Base-by-base conservation (phyloP, 1,140 invertebrate genomes). In the Acromyrmex charruanus region DNA sequence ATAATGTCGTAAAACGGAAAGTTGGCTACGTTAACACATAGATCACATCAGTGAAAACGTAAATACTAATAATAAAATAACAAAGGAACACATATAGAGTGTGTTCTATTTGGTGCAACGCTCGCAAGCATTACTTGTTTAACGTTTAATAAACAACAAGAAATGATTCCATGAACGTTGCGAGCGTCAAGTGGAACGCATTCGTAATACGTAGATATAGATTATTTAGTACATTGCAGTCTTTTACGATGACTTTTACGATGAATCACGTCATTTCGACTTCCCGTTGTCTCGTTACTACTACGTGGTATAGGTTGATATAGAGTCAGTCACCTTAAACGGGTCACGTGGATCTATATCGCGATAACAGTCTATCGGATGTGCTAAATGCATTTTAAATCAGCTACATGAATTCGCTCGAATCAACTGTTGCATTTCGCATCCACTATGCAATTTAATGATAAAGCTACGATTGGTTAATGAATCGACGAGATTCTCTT, bases 261-360 rank as follows among this genome's bases (percentile, higher is more conserved):
- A 68, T 65, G 53, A 79, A 44, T 75, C 72, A 63, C 35, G 31
- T 1, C 58, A 72, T 68, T 51, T 59, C 86, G 6, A 88, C 88
- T 91, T 92, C 74, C 89, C 90, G 91, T 66, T 31, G 44, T 71
- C 75, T 87, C 77, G 79, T 88, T 88, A 71, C 55, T 25, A 72
- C 86, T 79, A n/a, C 59, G 31, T 12, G 65, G 7, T 65, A 63
- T 7, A 51, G 49, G 3, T 63, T 77, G 79, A 85, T 89, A 53
- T 65, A 59, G 51, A 91, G 59, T 84, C 90, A 91, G 65, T 91
- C 87, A 88, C 85, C 85, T 85, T 87, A 91, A 91, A 91, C 85
- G 79, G 80, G 71, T 90, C 85, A 87, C 63, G 77, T 72, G 31
- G 65, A 59, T 85, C 66, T 84, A 53, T 86, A 75, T 63, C 77